Conservation (phyloP, 2,113 vertebrate genomes). For the Mustela nigripes region DNA sequence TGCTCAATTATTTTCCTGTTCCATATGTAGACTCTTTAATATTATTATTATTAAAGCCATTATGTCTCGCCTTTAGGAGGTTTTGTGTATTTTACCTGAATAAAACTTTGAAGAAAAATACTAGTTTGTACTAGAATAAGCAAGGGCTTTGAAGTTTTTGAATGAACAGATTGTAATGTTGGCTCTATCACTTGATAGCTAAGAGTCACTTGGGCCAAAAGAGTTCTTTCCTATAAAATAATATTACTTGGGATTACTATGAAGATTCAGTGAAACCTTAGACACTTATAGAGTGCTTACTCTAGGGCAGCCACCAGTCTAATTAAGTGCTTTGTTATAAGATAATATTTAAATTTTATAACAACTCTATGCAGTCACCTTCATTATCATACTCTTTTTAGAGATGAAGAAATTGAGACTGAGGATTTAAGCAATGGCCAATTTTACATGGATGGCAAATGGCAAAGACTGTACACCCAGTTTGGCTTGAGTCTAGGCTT, state of each 20-base stretch:
- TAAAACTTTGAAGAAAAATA: slow-evolving; percentile 39
- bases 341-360: not conserved
- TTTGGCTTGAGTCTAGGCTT: not conserved
- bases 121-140: not conserved
- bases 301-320: not conserved
- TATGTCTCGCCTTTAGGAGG: not conserved
- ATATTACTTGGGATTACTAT: not conserved
- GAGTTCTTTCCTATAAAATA: not conserved
- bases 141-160: not conserved
- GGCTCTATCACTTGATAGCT: not conserved
- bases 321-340: not conserved
- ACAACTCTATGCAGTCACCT: not conserved
- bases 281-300: not conserved
- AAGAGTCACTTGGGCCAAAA: not conserved
- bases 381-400: not conserved
- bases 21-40: not conserved
- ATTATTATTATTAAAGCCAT: not conserved
- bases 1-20: not conserved
- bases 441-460: not conserved
- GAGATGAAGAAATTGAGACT: not conserved
- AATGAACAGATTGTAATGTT: not conserved
- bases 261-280: not conserved
- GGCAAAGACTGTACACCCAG: not conserved
- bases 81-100: not conserved
- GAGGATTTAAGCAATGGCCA: not conserved